These are phyloP conservation scores for Perithous albicinctus DNA, from an alignment of 2,888 invertebrate species.

Conservation along the genomic window DNA sequence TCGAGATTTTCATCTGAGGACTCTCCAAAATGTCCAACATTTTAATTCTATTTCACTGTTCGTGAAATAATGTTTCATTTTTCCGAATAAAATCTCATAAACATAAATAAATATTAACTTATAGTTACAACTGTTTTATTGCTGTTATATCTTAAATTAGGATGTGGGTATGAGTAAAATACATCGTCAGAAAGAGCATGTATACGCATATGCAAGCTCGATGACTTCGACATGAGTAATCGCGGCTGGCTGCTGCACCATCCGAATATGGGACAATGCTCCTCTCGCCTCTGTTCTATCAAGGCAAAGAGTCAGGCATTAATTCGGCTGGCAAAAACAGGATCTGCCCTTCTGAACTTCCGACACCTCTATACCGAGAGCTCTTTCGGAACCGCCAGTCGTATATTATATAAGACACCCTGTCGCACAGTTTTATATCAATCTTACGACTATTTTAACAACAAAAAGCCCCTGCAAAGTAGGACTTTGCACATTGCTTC, in stretches of 20 bases:
- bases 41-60: too few relatives aligned
- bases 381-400: neutral
- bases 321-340: slow-evolving; percentile 56
- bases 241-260: slow-evolving; percentile 48
- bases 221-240: slow-evolving; percentile 68
- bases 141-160: slow-evolving; percentile 48
- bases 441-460: too few relatives aligned
- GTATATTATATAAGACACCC: neutral
- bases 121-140: slow-evolving; percentile 32
- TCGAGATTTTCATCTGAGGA: too few relatives aligned
- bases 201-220: slow-evolving; percentile 29
- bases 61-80: neutral
- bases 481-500: too few relatives aligned
- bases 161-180: neutral
- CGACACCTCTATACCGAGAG: slow-evolving; percentile 6
- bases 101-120: neutral
- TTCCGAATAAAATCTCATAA: neutral
- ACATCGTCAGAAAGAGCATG: slow-evolving; percentile 3
- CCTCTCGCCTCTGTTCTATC: slow-evolving; percentile 22
- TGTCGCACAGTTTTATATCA: neutral
- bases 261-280: slow-evolving; percentile 66
- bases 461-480: too few relatives aligned
- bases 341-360: slow-evolving; percentile 18
- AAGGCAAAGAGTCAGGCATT: slow-evolving; percentile 49
- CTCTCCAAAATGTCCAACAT: too few relatives aligned